Conservation (phyloP, 2,113 vertebrate species). For the Alligator sinensis region DNA sequence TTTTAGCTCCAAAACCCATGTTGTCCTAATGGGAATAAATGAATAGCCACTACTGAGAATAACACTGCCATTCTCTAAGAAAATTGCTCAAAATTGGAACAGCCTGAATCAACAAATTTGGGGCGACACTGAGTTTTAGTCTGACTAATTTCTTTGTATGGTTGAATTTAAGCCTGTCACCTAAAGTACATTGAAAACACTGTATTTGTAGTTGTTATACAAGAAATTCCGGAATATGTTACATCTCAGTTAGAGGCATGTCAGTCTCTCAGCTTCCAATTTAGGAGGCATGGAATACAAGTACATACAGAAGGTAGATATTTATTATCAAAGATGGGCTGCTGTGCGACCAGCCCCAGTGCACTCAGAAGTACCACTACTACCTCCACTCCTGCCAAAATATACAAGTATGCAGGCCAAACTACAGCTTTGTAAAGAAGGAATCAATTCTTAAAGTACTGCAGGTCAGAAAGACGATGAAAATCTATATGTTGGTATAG, state of each 20-base stretch:
- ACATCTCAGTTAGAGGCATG: conserved; percentile 3
- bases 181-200: not conserved
- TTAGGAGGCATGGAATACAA: not conserved
- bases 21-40: conserved; percentile 55
- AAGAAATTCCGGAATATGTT: conserved; percentile 24
- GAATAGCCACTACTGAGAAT: conserved; percentile 42
- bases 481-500: not conserved
- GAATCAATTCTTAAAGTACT: not conserved
- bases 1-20: conserved; percentile 47
- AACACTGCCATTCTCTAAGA: conserved; percentile 34
- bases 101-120: conserved; percentile 30
- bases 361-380: not conserved
- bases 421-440: not conserved
- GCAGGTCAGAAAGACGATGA: not conserved
- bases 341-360: not conserved
- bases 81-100: conserved; percentile 54
- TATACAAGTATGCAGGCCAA: not conserved
- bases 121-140: conserved; percentile 10
- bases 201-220: not conserved
- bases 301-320: not conserved
- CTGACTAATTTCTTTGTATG: conserved; percentile 40
- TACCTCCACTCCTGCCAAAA: not conserved
- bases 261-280: conserved; percentile 5
- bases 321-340: not conserved
- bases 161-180: conserved; percentile 51